Evolutionary conservation across 2,888 invertebrate genomes (phyloP).

Genomic region (Chymomyza procnemis): DNA sequence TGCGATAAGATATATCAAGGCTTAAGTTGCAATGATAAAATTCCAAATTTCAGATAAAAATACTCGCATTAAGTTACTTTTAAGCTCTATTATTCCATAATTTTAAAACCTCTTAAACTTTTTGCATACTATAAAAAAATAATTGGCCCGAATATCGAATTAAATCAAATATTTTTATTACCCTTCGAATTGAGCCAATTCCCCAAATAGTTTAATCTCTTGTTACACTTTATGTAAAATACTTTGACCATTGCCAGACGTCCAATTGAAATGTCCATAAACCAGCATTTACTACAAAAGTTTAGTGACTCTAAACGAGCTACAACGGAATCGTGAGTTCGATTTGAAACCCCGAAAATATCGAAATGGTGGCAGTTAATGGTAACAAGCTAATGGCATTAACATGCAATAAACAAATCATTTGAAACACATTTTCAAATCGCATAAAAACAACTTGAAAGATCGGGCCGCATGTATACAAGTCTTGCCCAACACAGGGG

Average conservation of each 20-base stretch:
- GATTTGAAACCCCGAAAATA: slow-evolving; percentile 43
- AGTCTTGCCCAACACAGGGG: neutral
- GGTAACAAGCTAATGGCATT: slow-evolving; percentile 42
- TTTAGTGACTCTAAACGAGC: neutral
- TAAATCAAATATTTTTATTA: neutral
- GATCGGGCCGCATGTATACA: neutral
- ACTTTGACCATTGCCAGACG: neutral
- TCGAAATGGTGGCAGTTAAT: slow-evolving; percentile 65
- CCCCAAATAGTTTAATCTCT: neutral
- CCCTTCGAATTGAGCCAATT: neutral
- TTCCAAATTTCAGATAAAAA: too few relatives aligned
- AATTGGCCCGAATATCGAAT: neutral
- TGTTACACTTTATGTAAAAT: neutral
- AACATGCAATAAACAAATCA: slow-evolving; percentile 62
- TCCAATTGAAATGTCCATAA: slow-evolving; percentile 4
- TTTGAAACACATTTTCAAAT: slow-evolving; percentile 39
- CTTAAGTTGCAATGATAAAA: too few relatives aligned
- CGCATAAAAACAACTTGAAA: neutral
- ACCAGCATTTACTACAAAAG: neutral
- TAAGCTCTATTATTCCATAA: too few relatives aligned
- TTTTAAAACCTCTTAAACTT: neutral
- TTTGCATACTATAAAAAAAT: neutral
- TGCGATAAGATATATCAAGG: too few relatives aligned
- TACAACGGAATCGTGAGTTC: slow-evolving; percentile 39
- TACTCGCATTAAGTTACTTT: too few relatives aligned